Conservation (phyloP, 2,888 invertebrate species). For the Sipha maydis region DNA sequence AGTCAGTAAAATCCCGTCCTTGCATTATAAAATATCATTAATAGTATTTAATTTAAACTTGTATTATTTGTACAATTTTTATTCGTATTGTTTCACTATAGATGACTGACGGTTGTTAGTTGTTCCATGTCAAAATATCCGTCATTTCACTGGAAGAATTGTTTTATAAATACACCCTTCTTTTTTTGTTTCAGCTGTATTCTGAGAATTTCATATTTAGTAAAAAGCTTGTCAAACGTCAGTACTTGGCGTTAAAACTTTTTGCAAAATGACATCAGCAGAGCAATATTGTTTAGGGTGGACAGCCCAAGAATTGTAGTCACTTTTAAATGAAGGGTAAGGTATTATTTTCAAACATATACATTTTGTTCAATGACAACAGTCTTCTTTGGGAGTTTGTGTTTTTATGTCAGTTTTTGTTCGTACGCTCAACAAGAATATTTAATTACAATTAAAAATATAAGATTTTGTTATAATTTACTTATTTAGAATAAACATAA, state of each 20-base stretch:
- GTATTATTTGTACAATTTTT: not conserved
- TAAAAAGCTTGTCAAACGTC: slow-evolving; percentile 41
- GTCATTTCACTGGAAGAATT: slow-evolving; percentile 45
- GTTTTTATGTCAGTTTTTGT: too few species aligned
- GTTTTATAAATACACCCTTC: slow-evolving; percentile 37
- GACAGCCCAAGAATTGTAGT: slow-evolving; percentile 16
- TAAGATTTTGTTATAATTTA: too few species aligned
- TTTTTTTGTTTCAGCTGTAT: slow-evolving; percentile 9
- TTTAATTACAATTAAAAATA: too few species aligned
- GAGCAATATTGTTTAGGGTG: slow-evolving; percentile 12
- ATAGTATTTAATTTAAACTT: slow-evolving; percentile 29
- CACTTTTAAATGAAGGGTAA: slow-evolving; percentile 3
- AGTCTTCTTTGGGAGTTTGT: not conserved
- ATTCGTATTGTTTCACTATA: not conserved
- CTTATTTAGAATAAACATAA: too few species aligned
- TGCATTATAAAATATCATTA: slow-evolving; percentile 15
- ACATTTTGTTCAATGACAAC: not conserved
- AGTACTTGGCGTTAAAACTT: slow-evolving; percentile 35
- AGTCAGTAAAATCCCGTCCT: not conserved
- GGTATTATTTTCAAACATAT: slow-evolving; percentile 10
- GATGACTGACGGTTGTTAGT: not conserved
- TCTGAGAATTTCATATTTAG: slow-evolving; percentile 16
- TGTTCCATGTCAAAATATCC: slow-evolving; percentile 31
- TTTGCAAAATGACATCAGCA: slow-evolving; percentile 29
- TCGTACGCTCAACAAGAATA: too few species aligned